These are phyloP conservation scores for Lepisosteus osseus DNA, from an alignment of 2,113 vertebrate genomes.

Conservation along the genomic window DNA sequence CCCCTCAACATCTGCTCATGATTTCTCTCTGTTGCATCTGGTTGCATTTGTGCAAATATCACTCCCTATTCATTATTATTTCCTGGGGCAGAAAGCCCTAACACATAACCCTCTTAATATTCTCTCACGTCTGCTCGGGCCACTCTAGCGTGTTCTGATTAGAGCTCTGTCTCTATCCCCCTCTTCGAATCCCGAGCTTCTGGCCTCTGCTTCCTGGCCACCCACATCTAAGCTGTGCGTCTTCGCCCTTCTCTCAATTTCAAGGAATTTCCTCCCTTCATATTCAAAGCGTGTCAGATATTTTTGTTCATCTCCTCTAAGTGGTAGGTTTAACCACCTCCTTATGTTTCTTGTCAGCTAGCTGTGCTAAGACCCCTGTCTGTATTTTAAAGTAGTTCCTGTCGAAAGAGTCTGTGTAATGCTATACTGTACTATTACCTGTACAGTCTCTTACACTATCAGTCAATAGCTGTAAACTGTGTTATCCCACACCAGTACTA, in stretches of 20 bases:
- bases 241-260: conserved; percentile 69
- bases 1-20: conserved; percentile 83
- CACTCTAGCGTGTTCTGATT: conserved; percentile 70
- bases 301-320: conserved; percentile 49
- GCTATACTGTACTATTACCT: not conserved
- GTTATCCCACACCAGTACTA: not conserved
- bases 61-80: conserved; percentile 96
- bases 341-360: conserved; percentile 4
- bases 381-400: not conserved
- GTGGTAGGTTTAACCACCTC: not conserved
- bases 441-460: not conserved
- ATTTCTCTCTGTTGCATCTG: conserved; percentile 89
- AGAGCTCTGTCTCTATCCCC: conserved; percentile 69
- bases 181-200: conserved; percentile 55
- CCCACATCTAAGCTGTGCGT: conserved; percentile 72
- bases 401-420: too few species aligned
- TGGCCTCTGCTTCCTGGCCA: conserved; percentile 87
- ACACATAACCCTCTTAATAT: conserved; percentile 77
- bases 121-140: conserved; percentile 78
- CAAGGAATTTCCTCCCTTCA: conserved; percentile 78
- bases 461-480: not conserved
- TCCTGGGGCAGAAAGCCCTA: conserved; percentile 79
- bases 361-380: too few species aligned
- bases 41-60: conserved; percentile 94
- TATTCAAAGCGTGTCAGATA: conserved; percentile 75